phyloP scores from a whole-genome alignment of 2,797 vertebrate genomes.

The Falco concolor region DNA sequence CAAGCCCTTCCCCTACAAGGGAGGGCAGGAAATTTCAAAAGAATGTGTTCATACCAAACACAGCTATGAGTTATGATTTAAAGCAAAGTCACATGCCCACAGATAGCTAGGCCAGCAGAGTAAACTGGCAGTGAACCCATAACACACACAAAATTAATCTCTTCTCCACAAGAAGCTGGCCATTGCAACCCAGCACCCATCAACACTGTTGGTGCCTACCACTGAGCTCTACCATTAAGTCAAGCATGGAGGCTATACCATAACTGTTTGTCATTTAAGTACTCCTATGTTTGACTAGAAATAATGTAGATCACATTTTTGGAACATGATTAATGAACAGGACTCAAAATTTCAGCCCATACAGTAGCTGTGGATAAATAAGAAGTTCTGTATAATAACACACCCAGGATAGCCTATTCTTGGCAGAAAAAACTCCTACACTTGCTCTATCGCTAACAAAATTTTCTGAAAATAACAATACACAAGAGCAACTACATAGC shows the following conservation, averaged over 20 bases:
- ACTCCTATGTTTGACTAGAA: conserved; percentile 26
- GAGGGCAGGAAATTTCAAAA: conserved; percentile 32
- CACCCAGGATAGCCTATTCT: neutral
- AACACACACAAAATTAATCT: neutral
- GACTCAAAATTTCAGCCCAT: conserved; percentile 37
- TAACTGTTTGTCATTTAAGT: neutral
- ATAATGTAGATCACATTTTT: neutral
- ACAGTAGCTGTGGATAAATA: conserved; percentile 36
- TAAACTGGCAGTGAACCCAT: neutral
- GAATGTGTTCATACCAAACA: conserved; percentile 43
- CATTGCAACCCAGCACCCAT: neutral
- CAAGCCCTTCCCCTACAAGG: neutral
- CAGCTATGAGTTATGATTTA: neutral
- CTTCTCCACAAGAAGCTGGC: neutral
- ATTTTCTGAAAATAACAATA: neutral
- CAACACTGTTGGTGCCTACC: neutral
- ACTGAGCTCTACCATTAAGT: neutral
- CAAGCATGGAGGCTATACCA: neutral
- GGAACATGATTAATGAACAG: conserved; percentile 9
- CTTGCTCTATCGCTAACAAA: neutral
- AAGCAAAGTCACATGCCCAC: conserved; percentile 2
- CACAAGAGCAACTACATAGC: neutral
- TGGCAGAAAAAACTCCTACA: neutral
- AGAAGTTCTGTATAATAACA: neutral
- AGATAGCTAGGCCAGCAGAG: neutral